Base-by-base conservation (phyloP, 2,888 invertebrate genomes). In the Lithophane semibrunnea region DNA sequence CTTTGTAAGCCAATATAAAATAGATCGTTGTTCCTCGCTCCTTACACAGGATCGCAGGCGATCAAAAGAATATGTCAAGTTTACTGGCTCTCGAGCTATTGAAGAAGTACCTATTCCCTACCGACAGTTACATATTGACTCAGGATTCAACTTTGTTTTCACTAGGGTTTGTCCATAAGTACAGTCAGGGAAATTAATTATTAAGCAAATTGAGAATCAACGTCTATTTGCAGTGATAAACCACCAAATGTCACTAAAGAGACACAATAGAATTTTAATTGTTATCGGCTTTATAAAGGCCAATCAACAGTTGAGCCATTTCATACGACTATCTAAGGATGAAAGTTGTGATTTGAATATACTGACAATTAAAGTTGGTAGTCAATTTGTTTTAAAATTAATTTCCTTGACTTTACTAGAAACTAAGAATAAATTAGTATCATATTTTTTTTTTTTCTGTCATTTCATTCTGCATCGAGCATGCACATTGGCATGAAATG, bases 1-100 rank as follows among this genome's bases (percentile, higher is more conserved):
- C 61, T 80, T 82, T 80, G 66, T 67, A 56, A 82, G 69, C 70
- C 82, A 76, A 80, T 76, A 76, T 82, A 70, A 70, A 69, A 80
- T 60, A 75, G 69, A 44, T 75, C 60, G 58, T 81, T 68, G 75
- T 69, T 75, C 54, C 58, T 81, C n/a, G n/a, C 68, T 56, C 3
- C 56, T 67, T 63, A 74, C 75, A 78, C 24, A 68, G 49, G 63
- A 52, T 71, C 1, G 61, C 16, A 21, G 44, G 37, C 58, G 70
- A 67, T 75, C 75, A 76, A 72, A 71, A 76, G 80, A 82, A 82
- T 80, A 66, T 80, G 75, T 75, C 60, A 54, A 60, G 64, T 75
- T 56, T 54, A 75, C 58, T 82, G 29, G 42, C 60, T 56, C 54
- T 79, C 37, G 54, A 60, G 47, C 60, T 65, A 65, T 54, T 54